Conservation (phyloP, 2,113 vertebrate genomes). For the Trichomycterus rosablanca region DNA sequence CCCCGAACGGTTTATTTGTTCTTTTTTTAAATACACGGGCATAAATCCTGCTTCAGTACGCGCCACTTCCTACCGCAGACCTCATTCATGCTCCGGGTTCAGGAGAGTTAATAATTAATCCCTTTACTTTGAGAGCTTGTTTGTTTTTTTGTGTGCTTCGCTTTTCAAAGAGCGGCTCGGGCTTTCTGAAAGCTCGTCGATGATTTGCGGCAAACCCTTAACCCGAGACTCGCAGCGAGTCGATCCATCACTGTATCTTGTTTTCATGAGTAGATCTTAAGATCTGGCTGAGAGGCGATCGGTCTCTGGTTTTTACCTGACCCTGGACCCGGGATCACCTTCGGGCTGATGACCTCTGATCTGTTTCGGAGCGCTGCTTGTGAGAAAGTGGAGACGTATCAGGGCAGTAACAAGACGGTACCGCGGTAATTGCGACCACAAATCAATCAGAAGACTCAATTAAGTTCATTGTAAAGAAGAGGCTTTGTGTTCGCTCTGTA, state of each 20-base stretch:
- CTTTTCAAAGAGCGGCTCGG: constrained; percentile 17
- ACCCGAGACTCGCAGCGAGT: constrained; percentile 17
- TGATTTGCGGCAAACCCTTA: constrained; percentile 54
- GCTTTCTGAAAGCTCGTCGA: constrained; percentile 43
- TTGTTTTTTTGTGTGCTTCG: constrained; percentile 25
- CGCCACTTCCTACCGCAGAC: constrained; percentile 30
- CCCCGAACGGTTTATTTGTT: constrained; percentile 5
- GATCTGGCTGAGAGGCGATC: constrained; percentile 35
- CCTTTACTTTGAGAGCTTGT: constrained; percentile 31
- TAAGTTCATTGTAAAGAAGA: constrained; percentile 17
- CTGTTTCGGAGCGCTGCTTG: constrained; percentile 31
- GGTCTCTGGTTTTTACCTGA: constrained; percentile 33
- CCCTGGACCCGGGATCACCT: constrained; percentile 29
- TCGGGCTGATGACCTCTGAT: constrained; percentile 34
- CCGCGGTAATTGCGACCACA: constrained; percentile 30
- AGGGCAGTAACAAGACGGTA: constrained; percentile 32
- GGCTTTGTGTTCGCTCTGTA: neutral
- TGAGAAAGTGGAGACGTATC: constrained; percentile 27
- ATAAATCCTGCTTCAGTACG: constrained; percentile 40
- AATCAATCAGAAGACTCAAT: constrained; percentile 40
- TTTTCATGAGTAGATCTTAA: constrained; percentile 38
- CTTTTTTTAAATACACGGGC: neutral
- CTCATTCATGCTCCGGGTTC: constrained; percentile 33
- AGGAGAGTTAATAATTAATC: constrained; percentile 59
- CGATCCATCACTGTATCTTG: constrained; percentile 42